Conservation (phyloP, 2,797 vertebrate genomes). For the Brachyrhaphis roseni region DNA sequence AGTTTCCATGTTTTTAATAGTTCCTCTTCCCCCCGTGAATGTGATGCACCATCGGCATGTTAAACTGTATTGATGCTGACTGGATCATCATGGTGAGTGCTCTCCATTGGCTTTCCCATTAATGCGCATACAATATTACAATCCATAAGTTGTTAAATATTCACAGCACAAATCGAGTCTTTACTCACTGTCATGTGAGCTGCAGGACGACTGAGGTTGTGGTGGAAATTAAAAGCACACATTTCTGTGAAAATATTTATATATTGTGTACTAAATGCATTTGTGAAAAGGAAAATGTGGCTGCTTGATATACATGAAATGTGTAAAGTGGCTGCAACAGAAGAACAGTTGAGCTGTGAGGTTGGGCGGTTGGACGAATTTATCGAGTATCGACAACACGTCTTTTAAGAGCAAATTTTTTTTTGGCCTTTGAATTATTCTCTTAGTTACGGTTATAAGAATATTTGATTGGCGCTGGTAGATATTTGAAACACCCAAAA, state of each 20-base stretch:
- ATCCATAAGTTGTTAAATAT: constrained; percentile 32
- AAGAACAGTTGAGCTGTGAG: background rate
- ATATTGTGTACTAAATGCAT: constrained; percentile 12
- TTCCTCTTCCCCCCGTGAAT: background rate
- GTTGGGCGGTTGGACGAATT: too few species aligned
- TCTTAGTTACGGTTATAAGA: too few species aligned
- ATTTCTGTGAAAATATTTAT: constrained; percentile 19
- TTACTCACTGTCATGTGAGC: constrained; percentile 12
- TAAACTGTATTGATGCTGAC: constrained; percentile 21
- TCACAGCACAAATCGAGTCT: constrained; percentile 9
- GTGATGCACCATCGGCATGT: background rate
- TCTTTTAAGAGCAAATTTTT: too few species aligned
- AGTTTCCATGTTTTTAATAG: background rate
- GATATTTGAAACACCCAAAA: too few species aligned
- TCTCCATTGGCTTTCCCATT: constrained; percentile 32
- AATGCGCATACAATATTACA: constrained; percentile 17
- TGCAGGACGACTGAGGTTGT: constrained; percentile 10
- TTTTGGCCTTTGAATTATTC: too few species aligned
- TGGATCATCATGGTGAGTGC: constrained; percentile 14
- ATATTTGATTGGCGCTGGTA: too few species aligned
- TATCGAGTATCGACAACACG: too few species aligned
- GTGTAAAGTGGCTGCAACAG: background rate
- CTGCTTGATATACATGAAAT: constrained; percentile 21
- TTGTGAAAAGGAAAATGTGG: background rate
- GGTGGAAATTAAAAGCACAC: constrained; percentile 4